phyloP scores from a whole-genome alignment of 2,113 vertebrate genomes.

The Baryphthengus martii region DNA sequence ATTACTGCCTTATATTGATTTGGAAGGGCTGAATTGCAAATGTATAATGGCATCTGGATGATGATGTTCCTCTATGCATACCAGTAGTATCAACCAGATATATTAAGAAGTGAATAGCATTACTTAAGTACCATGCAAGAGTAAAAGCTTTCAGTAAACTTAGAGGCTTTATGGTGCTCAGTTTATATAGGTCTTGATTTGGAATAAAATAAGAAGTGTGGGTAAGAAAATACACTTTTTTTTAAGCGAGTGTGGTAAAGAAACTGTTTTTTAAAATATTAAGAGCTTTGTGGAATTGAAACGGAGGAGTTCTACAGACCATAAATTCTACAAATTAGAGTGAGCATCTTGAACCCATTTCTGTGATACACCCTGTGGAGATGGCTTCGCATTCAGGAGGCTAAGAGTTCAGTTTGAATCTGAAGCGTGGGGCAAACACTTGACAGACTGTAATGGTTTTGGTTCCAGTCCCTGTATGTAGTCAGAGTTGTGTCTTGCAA shows the following conservation, averaged over 20 bases:
- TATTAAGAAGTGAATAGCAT: background rate
- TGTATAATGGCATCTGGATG: background rate
- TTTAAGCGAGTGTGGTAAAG: background rate
- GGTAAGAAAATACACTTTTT: background rate
- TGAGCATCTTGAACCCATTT: background rate
- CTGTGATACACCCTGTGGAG: background rate
- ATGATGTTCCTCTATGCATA: background rate
- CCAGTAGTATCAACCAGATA: background rate
- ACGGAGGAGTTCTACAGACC: background rate
- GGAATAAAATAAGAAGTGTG: background rate
- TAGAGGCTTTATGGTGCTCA: background rate
- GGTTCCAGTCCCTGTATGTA: background rate
- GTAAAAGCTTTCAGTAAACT: background rate
- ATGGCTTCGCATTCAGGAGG: background rate
- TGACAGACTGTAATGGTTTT: background rate
- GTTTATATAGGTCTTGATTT: background rate
- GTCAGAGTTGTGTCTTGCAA: background rate
- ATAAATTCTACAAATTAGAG: background rate
- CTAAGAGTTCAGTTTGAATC: background rate
- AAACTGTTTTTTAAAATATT: background rate
- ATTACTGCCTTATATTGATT: background rate
- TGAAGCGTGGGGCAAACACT: background rate
- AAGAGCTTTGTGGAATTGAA: background rate
- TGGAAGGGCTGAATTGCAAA: background rate
- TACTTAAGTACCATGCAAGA: background rate